Evolutionary conservation across 1,140 invertebrate species (phyloP).

Genomic region (Antheraea pernyi): DNA sequence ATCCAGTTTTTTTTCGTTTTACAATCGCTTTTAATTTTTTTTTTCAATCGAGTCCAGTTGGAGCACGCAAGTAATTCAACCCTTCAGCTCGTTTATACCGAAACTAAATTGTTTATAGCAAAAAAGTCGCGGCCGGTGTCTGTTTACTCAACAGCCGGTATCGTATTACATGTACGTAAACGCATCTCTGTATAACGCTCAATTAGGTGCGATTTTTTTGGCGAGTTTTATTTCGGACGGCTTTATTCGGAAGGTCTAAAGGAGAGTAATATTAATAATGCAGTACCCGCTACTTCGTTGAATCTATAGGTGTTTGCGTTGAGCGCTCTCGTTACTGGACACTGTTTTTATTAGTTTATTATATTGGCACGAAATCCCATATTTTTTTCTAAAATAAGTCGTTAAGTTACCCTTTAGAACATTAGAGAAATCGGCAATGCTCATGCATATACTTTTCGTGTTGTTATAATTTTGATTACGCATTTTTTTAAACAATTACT

Average conservation of each 20-base stretch:
- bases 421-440: no score
- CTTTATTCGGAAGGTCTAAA: conserved; percentile 22
- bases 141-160: conserved; percentile 43
- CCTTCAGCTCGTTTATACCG: conserved; percentile 30
- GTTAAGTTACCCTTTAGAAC: no score
- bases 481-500: no score
- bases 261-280: no score
- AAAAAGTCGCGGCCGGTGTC: conserved; percentile 49
- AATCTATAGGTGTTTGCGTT: no score
- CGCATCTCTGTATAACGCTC: conserved; percentile 49
- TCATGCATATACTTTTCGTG: no score
- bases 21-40: neutral
- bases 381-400: no score
- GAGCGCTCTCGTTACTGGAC: no score
- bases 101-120: conserved; percentile 56
- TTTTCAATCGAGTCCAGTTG: neutral
- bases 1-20: neutral
- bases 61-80: conserved; percentile 50
- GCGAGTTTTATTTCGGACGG: conserved; percentile 27
- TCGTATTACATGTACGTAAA: conserved; percentile 41
- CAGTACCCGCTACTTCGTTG: no score
- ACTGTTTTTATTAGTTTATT: no score
- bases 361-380: no score
- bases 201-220: conserved; percentile 43
- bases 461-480: no score